These are phyloP conservation scores for Brachyptera putata DNA, from an alignment of 2,888 invertebrate species.

Conservation along the genomic window DNA sequence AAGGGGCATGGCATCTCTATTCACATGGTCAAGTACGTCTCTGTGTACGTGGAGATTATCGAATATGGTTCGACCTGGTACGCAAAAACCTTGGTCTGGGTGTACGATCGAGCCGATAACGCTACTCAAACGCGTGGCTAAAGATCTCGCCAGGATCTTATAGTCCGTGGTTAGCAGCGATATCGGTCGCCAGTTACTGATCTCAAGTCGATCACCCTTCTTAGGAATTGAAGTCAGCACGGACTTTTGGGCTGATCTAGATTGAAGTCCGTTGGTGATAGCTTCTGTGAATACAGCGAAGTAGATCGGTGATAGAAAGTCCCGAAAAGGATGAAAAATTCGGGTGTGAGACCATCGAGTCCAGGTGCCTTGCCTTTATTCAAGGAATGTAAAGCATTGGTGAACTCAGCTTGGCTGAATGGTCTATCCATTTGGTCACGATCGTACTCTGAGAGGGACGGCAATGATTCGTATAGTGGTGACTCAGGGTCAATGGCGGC, in stretches of 20 bases:
- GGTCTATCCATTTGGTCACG: no score
- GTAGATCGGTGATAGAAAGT: neutral
- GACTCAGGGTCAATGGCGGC: no score
- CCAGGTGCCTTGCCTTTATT: constrained; percentile 13
- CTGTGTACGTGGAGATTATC: neutral
- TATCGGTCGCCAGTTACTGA: constrained; percentile 21
- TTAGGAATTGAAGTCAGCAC: constrained; percentile 3
- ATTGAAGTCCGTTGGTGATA: neutral
- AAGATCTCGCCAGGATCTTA: constrained; percentile 11
- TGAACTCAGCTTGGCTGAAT: no score
- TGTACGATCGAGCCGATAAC: no score
- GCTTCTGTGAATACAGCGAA: neutral
- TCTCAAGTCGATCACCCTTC: neutral
- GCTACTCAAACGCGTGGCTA: constrained; percentile 9
- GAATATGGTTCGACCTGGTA: constrained; percentile 9
- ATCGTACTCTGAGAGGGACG: no score
- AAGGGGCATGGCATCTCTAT: neutral
- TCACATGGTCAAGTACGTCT: constrained; percentile 7
- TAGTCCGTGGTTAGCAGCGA: constrained; percentile 17
- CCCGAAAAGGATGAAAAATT: constrained; percentile 14
- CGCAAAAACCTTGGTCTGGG: no score
- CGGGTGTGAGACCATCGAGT: constrained; percentile 7
- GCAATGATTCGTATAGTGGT: no score
- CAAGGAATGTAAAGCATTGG: neutral
- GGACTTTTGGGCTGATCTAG: neutral